These are phyloP conservation scores for Notocelia uddmanniana DNA, from an alignment of 2,888 invertebrate species.

Conservation along the genomic window DNA sequence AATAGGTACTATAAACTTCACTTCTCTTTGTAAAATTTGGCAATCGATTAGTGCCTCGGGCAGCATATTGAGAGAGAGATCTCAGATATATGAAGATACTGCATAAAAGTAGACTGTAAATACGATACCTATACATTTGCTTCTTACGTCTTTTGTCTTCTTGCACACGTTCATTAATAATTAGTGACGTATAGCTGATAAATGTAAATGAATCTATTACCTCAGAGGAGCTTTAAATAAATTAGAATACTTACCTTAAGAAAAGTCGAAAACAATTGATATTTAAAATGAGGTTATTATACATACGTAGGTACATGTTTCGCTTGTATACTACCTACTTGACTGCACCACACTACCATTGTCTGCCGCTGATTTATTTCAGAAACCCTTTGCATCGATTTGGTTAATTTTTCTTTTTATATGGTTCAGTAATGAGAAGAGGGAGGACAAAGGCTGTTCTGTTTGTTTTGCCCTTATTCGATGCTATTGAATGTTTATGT, in stretches of 20 bases:
- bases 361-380: slow-evolving; percentile 45
- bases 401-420: slow-evolving; percentile 45
- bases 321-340: slow-evolving; percentile 18
- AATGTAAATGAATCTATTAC: background rate
- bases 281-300: slow-evolving; percentile 31
- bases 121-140: background rate
- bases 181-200: slow-evolving; percentile 7
- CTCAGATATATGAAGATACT: background rate
- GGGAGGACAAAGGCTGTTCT: slow-evolving; percentile 35
- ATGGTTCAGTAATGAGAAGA: slow-evolving; percentile 45
- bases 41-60: background rate
- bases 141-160: background rate
- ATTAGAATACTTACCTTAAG: background rate
- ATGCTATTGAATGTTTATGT: slow-evolving; percentile 29
- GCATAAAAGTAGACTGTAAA: background rate
- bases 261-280: slow-evolving; percentile 31
- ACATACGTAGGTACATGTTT: slow-evolving; percentile 12
- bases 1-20: too few relatives aligned
- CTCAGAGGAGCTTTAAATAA: slow-evolving; percentile 16
- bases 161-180: slow-evolving; percentile 2
- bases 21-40: too few relatives aligned
- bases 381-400: slow-evolving; percentile 45
- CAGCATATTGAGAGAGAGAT: background rate
- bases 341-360: slow-evolving; percentile 40
- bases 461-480: slow-evolving; percentile 42